Evolutionary conservation across 2,113 vertebrate species (phyloP).

Genomic region (Lethenteron camtschaticum): DNA sequence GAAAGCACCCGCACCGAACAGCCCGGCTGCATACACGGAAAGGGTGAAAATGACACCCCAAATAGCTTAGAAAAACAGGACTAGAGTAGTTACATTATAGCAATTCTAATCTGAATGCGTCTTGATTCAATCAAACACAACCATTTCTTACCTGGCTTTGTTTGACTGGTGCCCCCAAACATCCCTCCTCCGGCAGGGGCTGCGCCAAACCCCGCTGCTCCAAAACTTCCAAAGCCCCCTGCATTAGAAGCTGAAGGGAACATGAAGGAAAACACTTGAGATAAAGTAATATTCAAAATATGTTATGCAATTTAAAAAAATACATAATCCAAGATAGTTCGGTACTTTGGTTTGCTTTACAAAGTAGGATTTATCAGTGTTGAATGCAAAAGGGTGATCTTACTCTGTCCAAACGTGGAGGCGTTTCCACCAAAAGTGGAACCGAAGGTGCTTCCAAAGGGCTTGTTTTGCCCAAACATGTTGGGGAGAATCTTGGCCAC

Average conservation of each 20-base stretch:
- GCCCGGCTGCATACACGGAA: neutral
- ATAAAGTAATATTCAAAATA: neutral
- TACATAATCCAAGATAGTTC: neutral
- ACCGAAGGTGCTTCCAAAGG: slow-evolving; percentile 70
- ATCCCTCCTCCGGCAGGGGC: slow-evolving; percentile 48
- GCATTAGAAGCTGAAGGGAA: slow-evolving; percentile 12
- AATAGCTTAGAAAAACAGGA: neutral
- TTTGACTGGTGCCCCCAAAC: slow-evolving; percentile 47
- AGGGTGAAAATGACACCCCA: neutral
- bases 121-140: neutral
- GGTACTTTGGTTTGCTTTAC: neutral
- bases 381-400: slow-evolving; percentile 18
- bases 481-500: neutral
- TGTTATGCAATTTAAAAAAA: neutral
- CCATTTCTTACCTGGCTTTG: slow-evolving; percentile 51
- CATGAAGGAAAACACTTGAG: too few relatives aligned
- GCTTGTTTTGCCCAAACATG: slow-evolving; percentile 36
- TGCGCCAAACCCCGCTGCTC: slow-evolving; percentile 51
- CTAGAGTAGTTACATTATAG: neutral
- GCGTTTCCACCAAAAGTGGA: slow-evolving; percentile 51
- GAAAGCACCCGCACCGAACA: neutral
- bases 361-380: neutral
- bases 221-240: slow-evolving; percentile 42
- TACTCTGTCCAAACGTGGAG: slow-evolving; percentile 81
- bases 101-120: neutral